phyloP scores from a whole-genome alignment of 2,888 invertebrate species.

The Iphiclides podalirius region DNA sequence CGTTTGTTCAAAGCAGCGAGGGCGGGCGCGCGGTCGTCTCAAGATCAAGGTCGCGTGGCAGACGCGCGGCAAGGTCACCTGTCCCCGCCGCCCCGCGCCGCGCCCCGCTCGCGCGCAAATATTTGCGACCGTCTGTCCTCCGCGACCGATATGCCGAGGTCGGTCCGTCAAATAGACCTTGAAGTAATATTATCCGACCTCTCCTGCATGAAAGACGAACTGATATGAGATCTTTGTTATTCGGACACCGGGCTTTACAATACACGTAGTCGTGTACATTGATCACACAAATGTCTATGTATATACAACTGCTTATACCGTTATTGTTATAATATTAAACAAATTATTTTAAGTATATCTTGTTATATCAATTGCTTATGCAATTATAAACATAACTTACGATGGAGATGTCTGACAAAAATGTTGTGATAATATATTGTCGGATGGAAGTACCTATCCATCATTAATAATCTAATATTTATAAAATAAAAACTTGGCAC shows the following conservation, averaged over 20 bases:
- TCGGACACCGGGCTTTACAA: slow-evolving; percentile 29
- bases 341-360: too few species aligned
- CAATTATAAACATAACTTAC: too few species aligned
- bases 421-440: too few species aligned
- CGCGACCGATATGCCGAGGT: slow-evolving; percentile 79
- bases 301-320: too few species aligned
- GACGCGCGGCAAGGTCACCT: slow-evolving; percentile 73
- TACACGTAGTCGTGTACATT: too few species aligned
- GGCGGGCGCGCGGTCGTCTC: slow-evolving; percentile 70
- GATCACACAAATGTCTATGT: too few species aligned
- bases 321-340: too few species aligned
- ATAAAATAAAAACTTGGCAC: too few species aligned
- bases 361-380: too few species aligned
- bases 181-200: slow-evolving; percentile 73
- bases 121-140: slow-evolving; percentile 79
- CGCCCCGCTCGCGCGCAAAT: slow-evolving; percentile 68
- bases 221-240: slow-evolving; percentile 51
- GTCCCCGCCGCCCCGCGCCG: slow-evolving; percentile 36
- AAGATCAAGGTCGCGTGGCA: slow-evolving; percentile 80
- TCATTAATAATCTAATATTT: too few species aligned
- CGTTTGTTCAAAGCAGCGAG: slow-evolving; percentile 41
- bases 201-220: slow-evolving; percentile 63
- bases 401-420: too few species aligned
- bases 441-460: too few species aligned
- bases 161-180: slow-evolving; percentile 73